Evolutionary conservation across 2,113 vertebrate genomes (phyloP).

Genomic region (Leucopternis melanops): DNA sequence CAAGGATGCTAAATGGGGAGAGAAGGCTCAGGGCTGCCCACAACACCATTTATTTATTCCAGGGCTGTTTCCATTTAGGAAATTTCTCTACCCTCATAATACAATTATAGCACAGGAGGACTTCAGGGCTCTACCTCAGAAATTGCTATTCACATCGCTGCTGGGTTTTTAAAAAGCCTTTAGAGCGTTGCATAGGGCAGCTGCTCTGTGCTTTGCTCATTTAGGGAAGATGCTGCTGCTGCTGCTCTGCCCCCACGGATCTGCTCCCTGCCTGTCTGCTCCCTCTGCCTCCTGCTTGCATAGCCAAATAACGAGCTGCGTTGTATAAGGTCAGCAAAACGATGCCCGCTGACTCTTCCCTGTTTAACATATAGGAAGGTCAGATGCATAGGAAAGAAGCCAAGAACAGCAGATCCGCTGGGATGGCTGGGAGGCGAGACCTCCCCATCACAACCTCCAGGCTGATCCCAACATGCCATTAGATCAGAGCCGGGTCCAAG

Average conservation of each 20-base stretch:
- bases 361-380: neutral
- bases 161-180: neutral
- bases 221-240: neutral
- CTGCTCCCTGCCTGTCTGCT: neutral
- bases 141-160: neutral
- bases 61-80: neutral
- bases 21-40: neutral
- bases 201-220: neutral
- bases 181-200: neutral
- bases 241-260: neutral
- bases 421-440: neutral
- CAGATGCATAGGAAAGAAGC: neutral
- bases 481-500: neutral
- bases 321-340: neutral
- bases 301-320: neutral
- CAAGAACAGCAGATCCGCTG: neutral
- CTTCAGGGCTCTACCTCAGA: neutral
- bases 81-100: neutral
- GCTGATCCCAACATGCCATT: fast-evolving
- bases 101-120: neutral
- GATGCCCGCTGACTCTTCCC: fast-evolving
- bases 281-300: neutral
- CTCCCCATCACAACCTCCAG: neutral
- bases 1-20: neutral
- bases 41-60: neutral